phyloP scores from a whole-genome alignment of 2,888 invertebrate genomes.

The Selenia dentaria region DNA sequence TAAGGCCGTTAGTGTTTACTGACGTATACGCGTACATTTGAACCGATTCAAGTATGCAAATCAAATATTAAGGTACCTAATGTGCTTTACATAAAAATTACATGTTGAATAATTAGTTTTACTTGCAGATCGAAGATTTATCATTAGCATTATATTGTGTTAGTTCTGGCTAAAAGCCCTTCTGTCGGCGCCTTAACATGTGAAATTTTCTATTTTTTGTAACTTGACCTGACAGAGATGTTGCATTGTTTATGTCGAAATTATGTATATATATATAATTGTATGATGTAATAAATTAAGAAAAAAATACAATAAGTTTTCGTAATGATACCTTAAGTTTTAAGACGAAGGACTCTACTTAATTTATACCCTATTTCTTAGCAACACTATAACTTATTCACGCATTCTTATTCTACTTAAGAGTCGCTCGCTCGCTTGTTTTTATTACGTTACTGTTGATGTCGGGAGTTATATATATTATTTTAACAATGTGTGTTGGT shows the following conservation, averaged over 20 bases:
- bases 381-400: conserved; percentile 38
- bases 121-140: conserved; percentile 37
- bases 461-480: conserved; percentile 36
- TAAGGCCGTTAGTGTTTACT: too few species aligned
- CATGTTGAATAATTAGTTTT: too few species aligned
- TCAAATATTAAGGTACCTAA: too few species aligned
- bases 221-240: conserved; percentile 71
- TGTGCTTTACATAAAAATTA: too few species aligned
- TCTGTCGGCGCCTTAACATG: conserved; percentile 20
- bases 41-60: too few species aligned
- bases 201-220: conserved; percentile 49
- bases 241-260: conserved; percentile 79
- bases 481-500: conserved; percentile 72
- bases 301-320: conserved; percentile 80
- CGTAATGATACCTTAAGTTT: conserved; percentile 78
- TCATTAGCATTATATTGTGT: conserved; percentile 55
- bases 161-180: conserved; percentile 58
- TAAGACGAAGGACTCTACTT: conserved; percentile 63
- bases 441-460: conserved; percentile 33
- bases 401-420: conserved; percentile 31
- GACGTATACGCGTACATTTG: too few species aligned
- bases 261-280: conserved; percentile 81
- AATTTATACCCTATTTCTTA: conserved; percentile 55
- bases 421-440: conserved; percentile 26
- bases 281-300: conserved; percentile 78